A percentile compares a stretch with the other conserved stretches of the same genome.
Evolutionary conservation across 2,888 invertebrate species (phyloP).

Genomic region (Apamea epomidion): DNA sequence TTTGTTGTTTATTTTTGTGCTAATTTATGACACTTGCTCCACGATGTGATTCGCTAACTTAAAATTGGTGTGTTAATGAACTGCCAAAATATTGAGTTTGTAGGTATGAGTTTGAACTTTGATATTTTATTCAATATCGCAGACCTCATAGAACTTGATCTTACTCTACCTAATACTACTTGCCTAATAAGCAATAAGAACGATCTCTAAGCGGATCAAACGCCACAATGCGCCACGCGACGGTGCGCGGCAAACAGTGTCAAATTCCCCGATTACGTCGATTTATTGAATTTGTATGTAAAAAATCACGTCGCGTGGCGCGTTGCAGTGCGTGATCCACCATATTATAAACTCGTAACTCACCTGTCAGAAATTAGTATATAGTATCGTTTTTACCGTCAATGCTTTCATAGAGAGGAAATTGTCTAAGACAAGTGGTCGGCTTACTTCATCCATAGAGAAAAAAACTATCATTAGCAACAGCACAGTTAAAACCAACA

Average conservation of each 20-base stretch:
- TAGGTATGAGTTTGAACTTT: not conserved
- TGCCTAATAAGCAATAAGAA: not conserved
- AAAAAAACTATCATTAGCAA: not conserved
- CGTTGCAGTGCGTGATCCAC: not conserved
- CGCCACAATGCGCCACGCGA: not conserved
- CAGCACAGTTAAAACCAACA: not conserved
- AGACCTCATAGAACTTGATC: no score
- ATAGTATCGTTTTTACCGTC: not conserved
- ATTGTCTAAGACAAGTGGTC: no score
- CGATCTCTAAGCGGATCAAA: not conserved
- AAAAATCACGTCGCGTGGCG: not conserved
- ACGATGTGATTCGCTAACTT: not conserved
- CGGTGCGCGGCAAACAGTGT: not conserved
- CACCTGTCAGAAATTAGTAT: not conserved
- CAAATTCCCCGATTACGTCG: not conserved
- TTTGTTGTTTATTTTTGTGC: slow-evolving; percentile 40
- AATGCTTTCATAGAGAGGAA: not conserved
- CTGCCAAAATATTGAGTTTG: not conserved
- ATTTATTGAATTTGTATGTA: not conserved
- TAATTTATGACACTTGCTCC: slow-evolving; percentile 32
- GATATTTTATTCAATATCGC: not conserved
- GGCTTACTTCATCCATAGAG: not conserved
- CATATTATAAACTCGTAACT: not conserved
- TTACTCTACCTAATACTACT: not conserved
- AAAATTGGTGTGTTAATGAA: not conserved